Evolutionary conservation across 2,888 invertebrate species (phyloP), one percentile per base, ranked within the genome.

Genomic region (Hemithea aestivaria): DNA sequence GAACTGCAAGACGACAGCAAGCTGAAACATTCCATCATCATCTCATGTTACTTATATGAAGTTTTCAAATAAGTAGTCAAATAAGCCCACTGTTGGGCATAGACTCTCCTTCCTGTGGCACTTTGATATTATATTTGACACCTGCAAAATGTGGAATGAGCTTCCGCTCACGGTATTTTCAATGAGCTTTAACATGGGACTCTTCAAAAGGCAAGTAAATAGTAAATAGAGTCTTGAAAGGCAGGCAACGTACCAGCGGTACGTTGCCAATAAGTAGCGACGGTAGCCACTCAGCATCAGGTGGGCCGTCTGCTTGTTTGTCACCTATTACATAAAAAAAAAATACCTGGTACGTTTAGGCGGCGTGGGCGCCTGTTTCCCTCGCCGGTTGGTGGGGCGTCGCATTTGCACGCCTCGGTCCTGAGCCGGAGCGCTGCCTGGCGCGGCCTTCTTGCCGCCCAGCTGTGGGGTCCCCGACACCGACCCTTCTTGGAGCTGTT

Each of bases 291-390:
- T n/a, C n/a, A n/a, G n/a, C n/a, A n/a, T n/a, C n/a, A n/a, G n/a
- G n/a, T n/a, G n/a, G n/a, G n/a, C n/a, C n/a, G n/a, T n/a, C n/a
- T n/a, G n/a, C n/a, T n/a, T n/a, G n/a, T 16, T 16, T 2, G 16
- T 4, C 5, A 16, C 16, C 16, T 16, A 16, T 5, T 16, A 16
- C 3, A 16, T 4, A 16, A 16, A 16, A 16, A 7, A n/a, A 26
- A 12, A 7, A 8, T 84, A 96, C 95, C 96, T 96, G 53, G 98
- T 98, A 58, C 98, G 90, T 79, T 97, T 97, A 20, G 98, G 98
- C 44, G 98, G 98, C 10, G 96, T 95, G 27, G 98, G 98, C 16
- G 97, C 97, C 66, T 95, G 95, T 77, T 97, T 97, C 53, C 96
- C 96, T 68, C 94, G 94, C 54, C 95, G 91, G 76, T 95, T 95